Evolutionary conservation across 1,140 invertebrate species (phyloP).

Genomic region (Dufourea novaeangliae): DNA sequence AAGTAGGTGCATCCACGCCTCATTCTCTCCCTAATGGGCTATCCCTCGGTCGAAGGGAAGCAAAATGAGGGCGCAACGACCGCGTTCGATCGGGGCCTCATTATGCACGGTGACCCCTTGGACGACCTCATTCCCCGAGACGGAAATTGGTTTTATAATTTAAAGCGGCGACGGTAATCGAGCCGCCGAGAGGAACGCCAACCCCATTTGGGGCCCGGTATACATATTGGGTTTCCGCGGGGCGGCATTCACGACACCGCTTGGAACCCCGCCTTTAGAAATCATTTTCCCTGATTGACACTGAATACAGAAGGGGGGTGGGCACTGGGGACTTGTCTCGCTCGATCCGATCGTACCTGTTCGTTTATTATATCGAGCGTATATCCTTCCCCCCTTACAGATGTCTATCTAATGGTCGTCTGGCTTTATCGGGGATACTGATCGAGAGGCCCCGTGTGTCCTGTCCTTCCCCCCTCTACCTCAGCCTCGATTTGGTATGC

Average conservation of each 20-base stretch:
- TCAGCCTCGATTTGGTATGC: no score
- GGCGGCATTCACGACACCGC: constrained; percentile 43
- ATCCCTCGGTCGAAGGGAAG: constrained; percentile 34
- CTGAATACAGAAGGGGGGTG: constrained; percentile 66
- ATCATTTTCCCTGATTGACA: constrained; percentile 77
- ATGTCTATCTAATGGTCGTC: constrained; percentile 57
- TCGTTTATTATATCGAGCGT: constrained; percentile 59
- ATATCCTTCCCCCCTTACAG: constrained; percentile 25
- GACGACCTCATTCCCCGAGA: constrained; percentile 46
- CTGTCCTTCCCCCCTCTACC: constrained; percentile 7
- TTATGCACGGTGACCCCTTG: constrained; percentile 61
- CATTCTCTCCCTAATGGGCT: constrained; percentile 43
- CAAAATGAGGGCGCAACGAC: constrained; percentile 60
- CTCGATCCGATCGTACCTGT: constrained; percentile 53
- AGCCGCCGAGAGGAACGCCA: constrained; percentile 29
- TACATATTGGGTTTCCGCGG: constrained; percentile 33
- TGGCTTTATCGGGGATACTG: constrained; percentile 47
- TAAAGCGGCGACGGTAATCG: constrained; percentile 61
- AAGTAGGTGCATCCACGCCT: constrained; percentile 47
- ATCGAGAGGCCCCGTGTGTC: constrained; percentile 56
- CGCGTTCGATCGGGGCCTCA: constrained; percentile 58
- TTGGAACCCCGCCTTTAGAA: constrained; percentile 59
- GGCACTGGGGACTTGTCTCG: constrained; percentile 61
- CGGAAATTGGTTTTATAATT: constrained; percentile 77
- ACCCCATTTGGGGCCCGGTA: not conserved